Base-by-base conservation (phyloP, 2,888 invertebrate genomes). In the Sarcophaga subvicina region DNA sequence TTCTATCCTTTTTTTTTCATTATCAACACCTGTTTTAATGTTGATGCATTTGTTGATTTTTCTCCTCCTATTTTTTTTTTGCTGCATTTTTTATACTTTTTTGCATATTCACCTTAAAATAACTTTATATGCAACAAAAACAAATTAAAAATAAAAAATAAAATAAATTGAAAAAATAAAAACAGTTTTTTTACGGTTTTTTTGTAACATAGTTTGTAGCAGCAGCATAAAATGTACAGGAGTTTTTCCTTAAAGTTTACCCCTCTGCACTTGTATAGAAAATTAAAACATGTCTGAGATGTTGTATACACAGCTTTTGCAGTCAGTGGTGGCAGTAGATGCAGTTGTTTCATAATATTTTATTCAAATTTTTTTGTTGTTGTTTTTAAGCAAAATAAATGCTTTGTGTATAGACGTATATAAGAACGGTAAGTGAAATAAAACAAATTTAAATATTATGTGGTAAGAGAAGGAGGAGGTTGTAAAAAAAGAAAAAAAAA, bases 221-320 rank as follows among this genome's bases (percentile, higher is more conserved):
- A 64, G 37, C 37, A 54, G 54, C 4, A 14, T 54, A 14, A 66
- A 72, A n/a, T 59, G 25, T 25, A n/a, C 60, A 45, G 1, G 20
- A 37, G 37, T 8, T 49, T 27, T 73, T 67, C 20, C 63, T 66
- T 66, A 71, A 77, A 77, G 47, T 76, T 77, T 47, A 66, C 70
- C 70, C 8, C 71, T 63, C 12, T 71, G 10, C 54, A 63, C 71
- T 45, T 77, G 60, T 49, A 77, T 72, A 22, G 64, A 47, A 83
- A 83, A 77, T 45, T 71, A 66, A 71, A 82, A 47, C 14, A 64
- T 47, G 77, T 83, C 77, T 83, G 71, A 67, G 82, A 60, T 37
- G 14, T 67, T 54, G 14, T 12, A 54, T 54, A 14, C 54, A 54
- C 17, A 54, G 12, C 54, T 54, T 4, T 54, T 12, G 17, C 12